phyloP scores from a whole-genome alignment of 2,888 invertebrate genomes.

The Orthosia gothica region DNA sequence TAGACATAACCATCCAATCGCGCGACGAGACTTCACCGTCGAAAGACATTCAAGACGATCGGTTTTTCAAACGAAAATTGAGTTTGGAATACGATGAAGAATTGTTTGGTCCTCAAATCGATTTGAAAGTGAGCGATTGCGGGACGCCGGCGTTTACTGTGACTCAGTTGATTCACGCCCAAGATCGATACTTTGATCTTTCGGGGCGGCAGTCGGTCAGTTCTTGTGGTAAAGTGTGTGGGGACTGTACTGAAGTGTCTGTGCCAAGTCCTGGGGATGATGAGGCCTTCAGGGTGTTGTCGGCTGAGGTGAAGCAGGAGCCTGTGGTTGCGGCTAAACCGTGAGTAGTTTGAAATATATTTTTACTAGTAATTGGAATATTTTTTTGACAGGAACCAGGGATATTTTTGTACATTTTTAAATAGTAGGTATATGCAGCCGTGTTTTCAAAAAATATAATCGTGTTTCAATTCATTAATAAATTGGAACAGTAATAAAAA shows the following conservation, averaged over 20 bases:
- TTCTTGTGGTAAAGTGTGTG: slow-evolving; percentile 66
- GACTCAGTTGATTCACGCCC: slow-evolving; percentile 88
- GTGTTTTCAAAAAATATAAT: too few species aligned
- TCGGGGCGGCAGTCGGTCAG: slow-evolving; percentile 76
- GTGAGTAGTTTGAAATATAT: slow-evolving; percentile 72
- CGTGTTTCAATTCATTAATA: too few species aligned
- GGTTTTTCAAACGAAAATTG: slow-evolving; percentile 80
- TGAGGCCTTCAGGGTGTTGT: slow-evolving; percentile 81
- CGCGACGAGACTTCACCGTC: slow-evolving; percentile 78
- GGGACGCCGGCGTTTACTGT: slow-evolving; percentile 85
- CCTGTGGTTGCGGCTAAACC: slow-evolving; percentile 68
- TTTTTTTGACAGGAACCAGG: background rate
- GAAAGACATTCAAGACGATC: slow-evolving; percentile 84
- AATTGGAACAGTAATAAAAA: too few species aligned
- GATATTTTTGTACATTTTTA: background rate
- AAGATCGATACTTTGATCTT: slow-evolving; percentile 87
- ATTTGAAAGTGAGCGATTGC: slow-evolving; percentile 72
- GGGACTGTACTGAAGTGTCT: slow-evolving; percentile 74
- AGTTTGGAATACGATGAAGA: slow-evolving; percentile 75
- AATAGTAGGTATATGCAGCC: too few species aligned
- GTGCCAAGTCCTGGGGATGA: slow-evolving; percentile 74
- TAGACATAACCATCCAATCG: slow-evolving; percentile 84
- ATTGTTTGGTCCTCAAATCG: slow-evolving; percentile 83
- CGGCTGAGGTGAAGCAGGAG: slow-evolving; percentile 71
- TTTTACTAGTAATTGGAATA: background rate